Conservation (phyloP, 2,113 vertebrate species). For the Clinocottus analis region DNA sequence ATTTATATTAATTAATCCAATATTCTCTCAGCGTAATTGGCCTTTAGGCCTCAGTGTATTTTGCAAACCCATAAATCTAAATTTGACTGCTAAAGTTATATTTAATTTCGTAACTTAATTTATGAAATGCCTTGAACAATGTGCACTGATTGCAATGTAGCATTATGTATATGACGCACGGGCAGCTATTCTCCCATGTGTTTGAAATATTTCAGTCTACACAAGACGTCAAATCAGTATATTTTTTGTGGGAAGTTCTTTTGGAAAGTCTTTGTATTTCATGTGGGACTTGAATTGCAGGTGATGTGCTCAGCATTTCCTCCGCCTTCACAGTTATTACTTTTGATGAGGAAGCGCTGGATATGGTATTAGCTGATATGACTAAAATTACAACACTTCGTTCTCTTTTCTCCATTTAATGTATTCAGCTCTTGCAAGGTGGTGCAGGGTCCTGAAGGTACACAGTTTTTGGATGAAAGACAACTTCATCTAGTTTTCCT, state of each 20-base stretch:
- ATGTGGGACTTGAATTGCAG: slow-evolving; percentile 63
- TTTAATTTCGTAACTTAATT: slow-evolving; percentile 38
- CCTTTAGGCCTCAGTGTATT: slow-evolving; percentile 3
- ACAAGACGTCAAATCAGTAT: neutral
- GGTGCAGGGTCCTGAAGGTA: slow-evolving; percentile 79
- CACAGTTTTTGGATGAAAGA: slow-evolving; percentile 70
- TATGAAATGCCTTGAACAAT: slow-evolving; percentile 27
- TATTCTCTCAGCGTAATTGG: neutral
- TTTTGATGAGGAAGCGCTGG: slow-evolving; percentile 67
- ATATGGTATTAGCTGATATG: slow-evolving; percentile 63
- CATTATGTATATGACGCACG: slow-evolving; percentile 17
- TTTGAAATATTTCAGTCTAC: slow-evolving; percentile 10
- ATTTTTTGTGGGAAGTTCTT: slow-evolving; percentile 38
- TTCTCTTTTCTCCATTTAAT: slow-evolving; percentile 70
- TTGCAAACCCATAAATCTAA: neutral
- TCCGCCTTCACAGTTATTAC: slow-evolving; percentile 70
- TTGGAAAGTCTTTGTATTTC: slow-evolving; percentile 55
- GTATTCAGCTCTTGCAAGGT: slow-evolving; percentile 77
- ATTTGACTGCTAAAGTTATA: slow-evolving; percentile 1
- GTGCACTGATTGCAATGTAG: slow-evolving; percentile 23
- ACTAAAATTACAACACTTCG: slow-evolving; percentile 71
- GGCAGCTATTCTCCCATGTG: neutral
- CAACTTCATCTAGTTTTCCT: slow-evolving; percentile 61
- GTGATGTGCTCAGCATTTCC: slow-evolving; percentile 67
- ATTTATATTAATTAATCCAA: no score